A percentile compares a stretch with the other conserved stretches of the same genome.
These are phyloP conservation scores for Epirrhoe tristata DNA, from an alignment of 2,888 invertebrate genomes.

Conservation along the genomic window DNA sequence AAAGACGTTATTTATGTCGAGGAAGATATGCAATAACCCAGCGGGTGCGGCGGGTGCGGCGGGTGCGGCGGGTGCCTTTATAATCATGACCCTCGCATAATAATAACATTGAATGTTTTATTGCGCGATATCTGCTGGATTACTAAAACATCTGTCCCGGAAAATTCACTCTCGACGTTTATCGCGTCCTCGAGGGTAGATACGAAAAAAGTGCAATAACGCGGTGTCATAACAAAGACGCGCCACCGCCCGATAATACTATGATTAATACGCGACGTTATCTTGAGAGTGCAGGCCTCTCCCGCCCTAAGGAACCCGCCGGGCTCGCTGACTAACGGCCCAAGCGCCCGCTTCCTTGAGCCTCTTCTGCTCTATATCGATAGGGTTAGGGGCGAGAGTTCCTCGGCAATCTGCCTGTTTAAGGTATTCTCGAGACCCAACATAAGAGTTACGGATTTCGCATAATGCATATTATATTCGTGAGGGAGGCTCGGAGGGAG, in stretches of 20 bases:
- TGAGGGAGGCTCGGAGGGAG: slow-evolving; percentile 60
- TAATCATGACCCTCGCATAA: slow-evolving; percentile 52
- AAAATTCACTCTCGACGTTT: slow-evolving; percentile 82
- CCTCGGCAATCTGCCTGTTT: slow-evolving; percentile 47
- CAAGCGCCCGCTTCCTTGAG: slow-evolving; percentile 29
- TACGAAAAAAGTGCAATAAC: slow-evolving; percentile 84
- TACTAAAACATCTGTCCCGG: slow-evolving; percentile 84
- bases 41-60: slow-evolving; percentile 36
- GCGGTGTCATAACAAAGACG: slow-evolving; percentile 84
- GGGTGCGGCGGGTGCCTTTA: slow-evolving; percentile 30
- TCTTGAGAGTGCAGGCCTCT: slow-evolving; percentile 82
- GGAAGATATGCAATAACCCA: slow-evolving; percentile 34
- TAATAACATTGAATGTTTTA: slow-evolving; percentile 77
- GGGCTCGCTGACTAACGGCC: slow-evolving; percentile 43
- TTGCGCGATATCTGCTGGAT: slow-evolving; percentile 66
- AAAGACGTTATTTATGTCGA: slow-evolving; percentile 28
- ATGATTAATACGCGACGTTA: slow-evolving; percentile 85
- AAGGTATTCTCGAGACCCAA: slow-evolving; percentile 77
- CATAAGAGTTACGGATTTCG: slow-evolving; percentile 85
- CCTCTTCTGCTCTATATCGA: slow-evolving; percentile 37
- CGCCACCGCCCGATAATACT: slow-evolving; percentile 81
- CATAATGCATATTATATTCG: slow-evolving; percentile 85
- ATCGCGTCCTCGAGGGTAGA: slow-evolving; percentile 78
- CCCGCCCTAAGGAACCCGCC: slow-evolving; percentile 63
- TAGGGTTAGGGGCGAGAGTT: slow-evolving; percentile 43